Evolutionary conservation across 2,888 invertebrate genomes (phyloP), one percentile per base, ranked within the genome.

Genomic region (Terebella lapidaria): DNA sequence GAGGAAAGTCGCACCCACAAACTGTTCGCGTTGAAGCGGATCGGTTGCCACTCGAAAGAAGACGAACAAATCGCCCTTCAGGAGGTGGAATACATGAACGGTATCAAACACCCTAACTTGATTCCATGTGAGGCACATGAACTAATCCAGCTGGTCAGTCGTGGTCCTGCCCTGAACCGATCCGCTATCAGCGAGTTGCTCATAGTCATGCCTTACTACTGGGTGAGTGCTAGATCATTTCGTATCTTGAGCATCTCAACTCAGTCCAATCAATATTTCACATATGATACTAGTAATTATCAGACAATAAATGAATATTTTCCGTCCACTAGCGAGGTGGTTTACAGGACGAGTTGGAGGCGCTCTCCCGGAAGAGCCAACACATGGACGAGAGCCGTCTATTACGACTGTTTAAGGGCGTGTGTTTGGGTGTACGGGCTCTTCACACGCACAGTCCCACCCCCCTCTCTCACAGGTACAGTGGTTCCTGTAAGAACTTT

Each of bases 41-140:
- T 91, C 60, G 84, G 85, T n/a, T 91, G 90, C 72, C 91, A 91
- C 78, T 87, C 88, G 63, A 83, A 86, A 60, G 88, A 88, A 67
- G 91, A 92, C 77, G 89, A 90, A 75, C 63, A 74, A 77, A 84
- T 73, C 63, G 90, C 89, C 0, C 74, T 87, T 72, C 84, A 85
- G 64, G 92, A 92, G 82, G 87, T 90, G 52, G 87, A 89, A 70
- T 87, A 88, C 72, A 88, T 88, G 75, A 85, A 86, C 60, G 82
- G 85, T 70, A 81, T 91, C 27, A 84, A 86, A 64, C 89, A 90
- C 78, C 86, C 86, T 2, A 88, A 89, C 77, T 85, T 92, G 22
- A 85, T 91, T 57, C 86, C 87, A 68, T 84, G 89, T 35, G 82
- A 89, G 59, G 90, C 88, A 75, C 87, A 87, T 54, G 83, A 85